A percentile compares a stretch with the other conserved stretches of the same genome.
Conservation (phyloP, 2,888 invertebrate genomes). For the Sisyra terminalis region DNA sequence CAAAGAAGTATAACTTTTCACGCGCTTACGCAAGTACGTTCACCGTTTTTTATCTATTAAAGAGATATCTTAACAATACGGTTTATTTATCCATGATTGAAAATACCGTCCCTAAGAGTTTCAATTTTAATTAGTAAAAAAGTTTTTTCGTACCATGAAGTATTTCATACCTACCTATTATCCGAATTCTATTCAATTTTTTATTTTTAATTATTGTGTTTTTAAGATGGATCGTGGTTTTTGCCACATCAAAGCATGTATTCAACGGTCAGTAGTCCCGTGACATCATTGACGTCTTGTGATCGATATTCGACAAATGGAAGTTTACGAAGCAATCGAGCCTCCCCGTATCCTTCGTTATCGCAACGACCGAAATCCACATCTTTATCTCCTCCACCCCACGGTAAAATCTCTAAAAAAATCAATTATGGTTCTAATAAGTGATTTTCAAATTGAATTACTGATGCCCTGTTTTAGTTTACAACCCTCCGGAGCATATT, state of each 20-base stretch:
- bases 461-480: constrained; percentile 19
- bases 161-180: too few relatives aligned
- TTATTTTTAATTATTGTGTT: not conserved
- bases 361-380: constrained; percentile 24
- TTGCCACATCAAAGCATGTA: constrained; percentile 28
- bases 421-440: too few relatives aligned
- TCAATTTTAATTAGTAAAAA: too few relatives aligned
- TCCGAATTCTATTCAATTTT: too few relatives aligned
- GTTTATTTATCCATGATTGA: too few relatives aligned
- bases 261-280: constrained; percentile 20
- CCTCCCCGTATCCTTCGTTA: constrained; percentile 25
- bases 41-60: too few relatives aligned
- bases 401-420: constrained; percentile 18
- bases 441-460: too few relatives aligned
- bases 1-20: too few relatives aligned
- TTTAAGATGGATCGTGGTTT: constrained; percentile 28
- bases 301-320: constrained; percentile 20
- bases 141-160: too few relatives aligned
- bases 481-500: constrained; percentile 27
- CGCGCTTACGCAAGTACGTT: too few relatives aligned
- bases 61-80: too few relatives aligned
- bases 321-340: constrained; percentile 17
- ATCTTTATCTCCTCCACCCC: constrained; percentile 26
- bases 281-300: constrained; percentile 21
- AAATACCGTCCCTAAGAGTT: too few relatives aligned